Base-by-base conservation (phyloP, 2,113 vertebrate species). In the Parus major region DNA sequence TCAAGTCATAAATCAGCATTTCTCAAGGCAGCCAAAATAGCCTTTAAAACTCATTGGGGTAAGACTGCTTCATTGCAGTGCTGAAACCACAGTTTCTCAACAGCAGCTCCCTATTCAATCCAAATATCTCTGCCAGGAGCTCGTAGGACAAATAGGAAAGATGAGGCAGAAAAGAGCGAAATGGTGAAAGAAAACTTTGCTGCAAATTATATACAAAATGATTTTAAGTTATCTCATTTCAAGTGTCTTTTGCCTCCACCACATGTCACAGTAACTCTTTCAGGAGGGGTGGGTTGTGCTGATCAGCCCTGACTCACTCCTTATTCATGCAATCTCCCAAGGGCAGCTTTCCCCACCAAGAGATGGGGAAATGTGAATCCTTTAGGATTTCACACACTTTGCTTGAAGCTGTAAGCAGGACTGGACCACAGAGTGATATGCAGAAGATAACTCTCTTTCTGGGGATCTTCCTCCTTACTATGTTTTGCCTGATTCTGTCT, bases 1-100 rank as follows among this genome's bases (percentile, higher is more conserved):
- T 90, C 63, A 49, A 79, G 60, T 27, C 17, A 89, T 92, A 95
- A 85, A 86, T 92, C 85, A 94, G 56, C 70, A 87, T 90, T 96
- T 94, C 75, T 70, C 2, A 12, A 90, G 66, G 63, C 91, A 86
- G 46, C 57, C 61, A 64, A 83, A 88, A 71, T 39, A 70, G 28
- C 86, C 87, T 83, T 94, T 92, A 95, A 86, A 92, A 95, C 89
- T 88, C 75, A 90, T 21, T 49, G 76, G 5, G 1, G 41, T 35
- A 65, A 69, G 56, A 63, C 69, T 77, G 80, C 35, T 72, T 88
- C 79, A 73, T 13, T 84, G 68, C 61, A 70, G n/a, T 8, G 11
- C 57, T 92, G 84, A 78, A 92, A 70, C 25, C 35, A 88, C 28
- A 41, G 64, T 86, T 92, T 86, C 91, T 88, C 81, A 68, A 36